phyloP scores from a whole-genome alignment of 2,113 vertebrate species.

The Poicephalus meyeri region DNA sequence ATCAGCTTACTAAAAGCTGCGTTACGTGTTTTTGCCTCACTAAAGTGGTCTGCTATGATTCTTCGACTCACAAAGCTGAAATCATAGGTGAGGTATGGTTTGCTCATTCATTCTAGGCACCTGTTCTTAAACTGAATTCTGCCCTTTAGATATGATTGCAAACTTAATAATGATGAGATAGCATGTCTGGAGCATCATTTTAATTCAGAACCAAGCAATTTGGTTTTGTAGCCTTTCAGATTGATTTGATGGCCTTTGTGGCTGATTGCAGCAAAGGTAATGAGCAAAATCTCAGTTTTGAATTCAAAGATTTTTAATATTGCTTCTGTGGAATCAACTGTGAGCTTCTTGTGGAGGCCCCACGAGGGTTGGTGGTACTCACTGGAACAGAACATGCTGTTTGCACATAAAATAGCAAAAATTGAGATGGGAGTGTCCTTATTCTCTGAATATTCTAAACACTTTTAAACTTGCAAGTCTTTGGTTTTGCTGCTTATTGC shows the following conservation, averaged over 20 bases:
- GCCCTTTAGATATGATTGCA: background rate
- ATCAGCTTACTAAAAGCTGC: background rate
- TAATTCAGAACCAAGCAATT: background rate
- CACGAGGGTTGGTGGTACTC: background rate
- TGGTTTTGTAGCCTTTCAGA: background rate
- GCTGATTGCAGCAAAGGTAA: background rate
- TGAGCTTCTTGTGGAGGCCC: accelerated
- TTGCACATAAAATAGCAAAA: background rate
- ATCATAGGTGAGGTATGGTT: background rate
- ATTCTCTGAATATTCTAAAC: background rate
- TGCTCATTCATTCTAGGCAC: background rate
- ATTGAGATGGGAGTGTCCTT: background rate
- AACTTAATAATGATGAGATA: background rate
- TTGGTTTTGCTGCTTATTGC: background rate
- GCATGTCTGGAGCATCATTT: background rate
- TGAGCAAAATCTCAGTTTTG: background rate
- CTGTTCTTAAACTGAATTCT: background rate
- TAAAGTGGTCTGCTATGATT: background rate
- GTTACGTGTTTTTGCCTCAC: background rate
- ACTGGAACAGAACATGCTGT: background rate
- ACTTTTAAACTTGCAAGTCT: background rate
- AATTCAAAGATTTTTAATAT: background rate
- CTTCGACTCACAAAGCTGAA: background rate
- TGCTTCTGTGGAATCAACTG: background rate
- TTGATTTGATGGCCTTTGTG: background rate